Conservation (phyloP, 2,797 vertebrate species). For the Cephalopachus bancanus region DNA sequence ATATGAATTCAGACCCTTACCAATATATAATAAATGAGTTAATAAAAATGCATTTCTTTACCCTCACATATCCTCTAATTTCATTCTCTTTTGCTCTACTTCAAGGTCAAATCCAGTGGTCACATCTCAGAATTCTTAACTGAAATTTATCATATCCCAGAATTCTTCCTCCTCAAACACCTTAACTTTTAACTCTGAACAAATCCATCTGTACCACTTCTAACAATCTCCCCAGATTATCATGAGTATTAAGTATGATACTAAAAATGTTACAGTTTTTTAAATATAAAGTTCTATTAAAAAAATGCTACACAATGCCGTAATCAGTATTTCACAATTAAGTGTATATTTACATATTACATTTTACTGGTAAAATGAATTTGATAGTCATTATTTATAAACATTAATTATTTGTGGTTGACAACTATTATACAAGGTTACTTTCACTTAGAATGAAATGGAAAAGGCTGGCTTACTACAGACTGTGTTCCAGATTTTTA, state of each 20-base stretch:
- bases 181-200: not conserved
- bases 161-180: not conserved
- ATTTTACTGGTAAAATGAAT: not conserved
- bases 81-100: not conserved
- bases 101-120: not conserved
- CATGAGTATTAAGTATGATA: not conserved
- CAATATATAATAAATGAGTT: too few species aligned
- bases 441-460: not conserved
- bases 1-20: too few species aligned
- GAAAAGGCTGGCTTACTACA: not conserved
- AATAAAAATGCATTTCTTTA: too few species aligned
- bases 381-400: not conserved
- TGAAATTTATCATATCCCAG: not conserved
- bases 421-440: not conserved
- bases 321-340: not conserved
- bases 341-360: not conserved
- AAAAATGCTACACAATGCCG: not conserved
- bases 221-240: not conserved
- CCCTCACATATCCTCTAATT: too few species aligned
- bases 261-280: not conserved
- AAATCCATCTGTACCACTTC: not conserved
- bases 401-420: slow-evolving; percentile 7
- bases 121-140: not conserved
- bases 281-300: not conserved
- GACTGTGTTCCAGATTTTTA: not conserved